Evolutionary conservation across 2,113 vertebrate species (phyloP), one percentile per base, ranked within the genome.

Genomic region (Tympanuchus pallidicinctus): DNA sequence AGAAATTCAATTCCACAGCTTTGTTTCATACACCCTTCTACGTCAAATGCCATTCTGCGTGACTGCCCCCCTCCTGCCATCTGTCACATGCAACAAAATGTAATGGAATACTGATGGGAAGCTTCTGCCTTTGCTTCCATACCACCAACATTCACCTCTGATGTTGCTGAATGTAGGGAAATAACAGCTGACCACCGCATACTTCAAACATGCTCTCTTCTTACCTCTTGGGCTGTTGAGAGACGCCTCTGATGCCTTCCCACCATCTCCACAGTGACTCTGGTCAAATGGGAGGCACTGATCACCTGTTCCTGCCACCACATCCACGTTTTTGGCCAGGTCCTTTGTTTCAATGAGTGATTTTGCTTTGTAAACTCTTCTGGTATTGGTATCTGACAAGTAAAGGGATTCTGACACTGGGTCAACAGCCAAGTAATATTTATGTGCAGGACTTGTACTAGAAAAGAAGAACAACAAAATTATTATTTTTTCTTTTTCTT

Each of bases 251-350:
- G 98, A 97, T 5, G 99, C 99, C 95, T 98, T 99, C 47, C 98
- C 98, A 0, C 99, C 98, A 69, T 99, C 99, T 93, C 99, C 99
- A 47, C 99, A 99, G 97, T 99, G 99, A 95, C 98, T 99, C 95
- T 99, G 99, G 97, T 99, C 99, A 93, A 99, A 99, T 1, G 99
- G 99, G 64, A 99, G 98, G 96, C 99, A 99, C 97, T 99, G 99
- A 66, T 99, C 99, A 13, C 99, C 99, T 1, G 98, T 99, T 64
- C 99, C 99, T 2, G 99, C 99, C 85, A 99, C 98, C 79, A 99
- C 98, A n/a, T 99, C 99, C 80, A 98, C 97, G 56, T 99, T 99
- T 90, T 98, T 99, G 45, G 99, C 97, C 75, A 98, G 98, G 91
- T 99, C 99, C 95, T 99, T 99, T 4, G 98, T 98, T 97, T 99